Evolutionary conservation across 2,888 invertebrate species (phyloP).

Genomic region (Diarsia dahlii): DNA sequence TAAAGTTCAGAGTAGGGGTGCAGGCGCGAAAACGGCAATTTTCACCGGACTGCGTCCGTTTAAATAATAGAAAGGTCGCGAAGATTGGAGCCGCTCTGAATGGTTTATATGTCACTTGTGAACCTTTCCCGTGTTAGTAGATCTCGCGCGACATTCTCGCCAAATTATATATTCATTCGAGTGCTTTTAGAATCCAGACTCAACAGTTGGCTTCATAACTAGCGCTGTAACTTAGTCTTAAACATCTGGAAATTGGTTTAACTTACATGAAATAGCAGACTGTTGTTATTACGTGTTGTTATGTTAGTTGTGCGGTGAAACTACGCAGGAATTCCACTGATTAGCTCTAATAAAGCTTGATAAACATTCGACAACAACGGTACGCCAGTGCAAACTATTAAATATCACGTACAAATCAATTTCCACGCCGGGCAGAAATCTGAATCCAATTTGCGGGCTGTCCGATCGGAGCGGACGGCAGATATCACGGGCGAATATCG

Average conservation of each 20-base stretch:
- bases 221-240: slow-evolving; percentile 43
- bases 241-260: slow-evolving; percentile 34
- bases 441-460: slow-evolving; percentile 90
- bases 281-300: slow-evolving; percentile 22
- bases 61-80: slow-evolving; percentile 90
- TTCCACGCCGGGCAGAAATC: slow-evolving; percentile 87
- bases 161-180: slow-evolving; percentile 88
- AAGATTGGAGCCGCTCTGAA: slow-evolving; percentile 88
- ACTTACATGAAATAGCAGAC: slow-evolving; percentile 11
- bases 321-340: slow-evolving; percentile 52
- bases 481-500: slow-evolving; percentile 89
- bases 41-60: slow-evolving; percentile 83
- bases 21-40: slow-evolving; percentile 82
- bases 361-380: slow-evolving; percentile 58
- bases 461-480: slow-evolving; percentile 86
- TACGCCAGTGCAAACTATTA: slow-evolving; percentile 78
- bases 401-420: slow-evolving; percentile 90
- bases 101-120: slow-evolving; percentile 90
- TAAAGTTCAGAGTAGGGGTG: slow-evolving; percentile 73
- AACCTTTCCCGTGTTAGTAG: slow-evolving; percentile 85
- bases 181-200: slow-evolving; percentile 77
- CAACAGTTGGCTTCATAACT: slow-evolving; percentile 74
- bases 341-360: slow-evolving; percentile 51
- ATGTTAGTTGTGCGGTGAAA: slow-evolving; percentile 18
- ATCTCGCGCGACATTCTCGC: slow-evolving; percentile 83